A percentile compares a stretch with the other conserved stretches of the same genome.
Conservation (phyloP, 1,140 invertebrate genomes). For the Caenorhabditis brenneri region DNA sequence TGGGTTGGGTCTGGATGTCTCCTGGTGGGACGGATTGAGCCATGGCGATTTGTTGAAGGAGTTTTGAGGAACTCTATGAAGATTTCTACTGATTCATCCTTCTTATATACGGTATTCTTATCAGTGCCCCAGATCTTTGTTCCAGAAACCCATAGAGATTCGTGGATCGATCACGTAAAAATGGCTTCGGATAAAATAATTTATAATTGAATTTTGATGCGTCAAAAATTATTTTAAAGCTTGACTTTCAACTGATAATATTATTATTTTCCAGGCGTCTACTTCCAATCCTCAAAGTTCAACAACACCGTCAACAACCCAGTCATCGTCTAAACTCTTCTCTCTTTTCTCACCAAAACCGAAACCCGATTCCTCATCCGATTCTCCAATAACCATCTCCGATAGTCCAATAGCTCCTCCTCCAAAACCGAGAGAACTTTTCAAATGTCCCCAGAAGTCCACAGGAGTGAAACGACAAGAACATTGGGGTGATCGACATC, state of each 20-base stretch:
- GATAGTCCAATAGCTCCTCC: not conserved
- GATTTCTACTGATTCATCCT: too few species aligned
- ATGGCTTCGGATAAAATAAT: too few species aligned
- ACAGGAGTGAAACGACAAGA: not conserved
- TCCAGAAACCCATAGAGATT: too few species aligned
- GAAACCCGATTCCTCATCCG: not conserved
- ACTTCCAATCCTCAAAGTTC: not conserved
- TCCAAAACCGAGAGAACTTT: not conserved
- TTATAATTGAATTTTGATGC: too few species aligned
- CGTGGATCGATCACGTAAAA: too few species aligned
- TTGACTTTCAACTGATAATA: not conserved
- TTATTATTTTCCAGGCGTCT: not conserved
- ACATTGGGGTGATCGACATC: not conserved
- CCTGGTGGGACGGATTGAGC: too few species aligned
- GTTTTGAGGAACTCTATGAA: too few species aligned
- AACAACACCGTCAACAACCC: not conserved
- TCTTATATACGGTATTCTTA: too few species aligned
- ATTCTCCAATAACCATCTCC: not conserved
- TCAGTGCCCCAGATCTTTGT: too few species aligned
- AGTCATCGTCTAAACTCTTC: not conserved
- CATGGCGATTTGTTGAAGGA: too few species aligned
- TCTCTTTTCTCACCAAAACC: slow-evolving; percentile 7
- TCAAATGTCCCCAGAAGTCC: not conserved
- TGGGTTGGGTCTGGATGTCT: too few species aligned
- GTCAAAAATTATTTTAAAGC: too few species aligned